Evolutionary conservation across 2,113 vertebrate species (phyloP).

Genomic region (Marcusenius ussheri): DNA sequence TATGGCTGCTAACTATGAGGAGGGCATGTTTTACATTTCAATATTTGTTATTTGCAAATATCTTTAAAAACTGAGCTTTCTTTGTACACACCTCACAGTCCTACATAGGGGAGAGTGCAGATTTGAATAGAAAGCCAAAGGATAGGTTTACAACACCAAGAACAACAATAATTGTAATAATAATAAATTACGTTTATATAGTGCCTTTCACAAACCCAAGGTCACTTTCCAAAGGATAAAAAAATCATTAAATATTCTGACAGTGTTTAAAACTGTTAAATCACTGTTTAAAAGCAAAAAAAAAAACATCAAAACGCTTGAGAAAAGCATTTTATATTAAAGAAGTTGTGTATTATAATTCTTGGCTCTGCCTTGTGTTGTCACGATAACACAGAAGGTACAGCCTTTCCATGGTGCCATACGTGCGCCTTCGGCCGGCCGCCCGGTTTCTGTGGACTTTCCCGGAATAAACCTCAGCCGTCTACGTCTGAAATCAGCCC

Average conservation of each 20-base stretch:
- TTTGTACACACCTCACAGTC: too few species aligned
- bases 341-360: not conserved
- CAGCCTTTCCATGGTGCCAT: not conserved
- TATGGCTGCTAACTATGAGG: not conserved
- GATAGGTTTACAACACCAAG: not conserved
- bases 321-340: not conserved
- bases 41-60: not conserved
- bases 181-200: not conserved
- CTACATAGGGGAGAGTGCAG: not conserved
- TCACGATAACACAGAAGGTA: not conserved
- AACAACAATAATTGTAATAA: not conserved
- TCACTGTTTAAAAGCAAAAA: not conserved
- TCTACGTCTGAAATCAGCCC: slow-evolving; percentile 38
- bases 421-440: not conserved
- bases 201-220: not conserved
- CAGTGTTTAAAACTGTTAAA: not conserved
- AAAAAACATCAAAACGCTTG: not conserved
- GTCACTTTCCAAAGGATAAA: not conserved
- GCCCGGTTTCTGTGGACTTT: not conserved
- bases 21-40: not conserved
- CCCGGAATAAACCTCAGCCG: slow-evolving; percentile 39
- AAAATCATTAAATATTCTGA: not conserved
- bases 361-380: not conserved
- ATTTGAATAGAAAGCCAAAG: not conserved
- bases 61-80: not conserved